Conservation (phyloP, 1,140 invertebrate species). For the Nautilus pompilius region DNA sequence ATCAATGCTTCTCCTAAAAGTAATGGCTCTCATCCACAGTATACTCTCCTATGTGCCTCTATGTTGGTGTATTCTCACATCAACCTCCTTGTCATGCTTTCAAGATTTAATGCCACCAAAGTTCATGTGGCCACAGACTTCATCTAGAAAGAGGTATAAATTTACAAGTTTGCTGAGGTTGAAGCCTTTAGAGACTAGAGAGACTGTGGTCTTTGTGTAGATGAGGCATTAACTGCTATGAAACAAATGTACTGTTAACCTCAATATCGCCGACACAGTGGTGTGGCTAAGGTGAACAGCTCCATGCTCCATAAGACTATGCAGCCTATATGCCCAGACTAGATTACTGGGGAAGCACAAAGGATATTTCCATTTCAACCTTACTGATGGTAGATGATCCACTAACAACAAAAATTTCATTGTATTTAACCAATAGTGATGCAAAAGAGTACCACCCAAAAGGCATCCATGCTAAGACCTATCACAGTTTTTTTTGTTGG, state of each 20-base stretch:
- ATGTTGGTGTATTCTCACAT: too few species aligned
- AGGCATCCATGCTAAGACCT: conserved; percentile 1
- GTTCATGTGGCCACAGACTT: too few species aligned
- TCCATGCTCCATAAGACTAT: conserved; percentile 3
- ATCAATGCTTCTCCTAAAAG: too few species aligned
- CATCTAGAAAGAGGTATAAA: too few species aligned
- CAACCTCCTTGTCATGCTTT: too few species aligned
- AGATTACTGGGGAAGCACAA: conserved; percentile 5
- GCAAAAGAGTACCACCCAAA: conserved; percentile 2
- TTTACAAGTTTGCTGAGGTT: too few species aligned
- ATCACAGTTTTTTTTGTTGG: conserved; percentile 16
- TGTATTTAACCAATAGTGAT: conserved; percentile 3
- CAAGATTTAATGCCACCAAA: too few species aligned
- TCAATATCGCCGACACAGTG: conserved; percentile 8
- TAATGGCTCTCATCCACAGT: too few species aligned
- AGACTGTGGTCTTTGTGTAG: neutral
- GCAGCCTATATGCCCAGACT: conserved; percentile 3
- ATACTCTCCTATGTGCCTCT: too few species aligned
- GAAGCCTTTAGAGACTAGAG: neutral
- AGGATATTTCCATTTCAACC: too few species aligned
- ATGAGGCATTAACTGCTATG: conserved; percentile 1
- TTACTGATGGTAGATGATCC: neutral
- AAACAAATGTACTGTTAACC: neutral
- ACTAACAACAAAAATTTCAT: neutral
- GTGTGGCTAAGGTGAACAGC: conserved; percentile 7